These are phyloP conservation scores for Spilosoma lubricipeda DNA, from an alignment of 2,888 invertebrate genomes.

Conservation along the genomic window DNA sequence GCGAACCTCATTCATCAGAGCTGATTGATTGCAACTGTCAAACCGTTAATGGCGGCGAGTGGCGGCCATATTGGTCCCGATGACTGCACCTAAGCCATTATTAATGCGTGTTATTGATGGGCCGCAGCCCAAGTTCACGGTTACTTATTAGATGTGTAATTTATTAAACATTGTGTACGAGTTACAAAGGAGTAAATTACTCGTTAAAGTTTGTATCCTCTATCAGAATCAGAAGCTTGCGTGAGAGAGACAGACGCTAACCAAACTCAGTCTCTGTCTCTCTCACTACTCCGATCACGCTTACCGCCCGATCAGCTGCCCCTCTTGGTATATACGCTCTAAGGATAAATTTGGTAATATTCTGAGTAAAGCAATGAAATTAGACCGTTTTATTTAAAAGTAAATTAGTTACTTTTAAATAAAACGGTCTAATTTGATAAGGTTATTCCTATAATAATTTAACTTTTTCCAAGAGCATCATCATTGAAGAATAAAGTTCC, in stretches of 20 bases:
- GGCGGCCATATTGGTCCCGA: slow-evolving; percentile 75
- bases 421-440: not conserved
- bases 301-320: too few species aligned
- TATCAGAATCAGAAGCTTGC: too few species aligned
- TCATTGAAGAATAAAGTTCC: not conserved
- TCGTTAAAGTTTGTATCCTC: slow-evolving; percentile 61
- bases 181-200: slow-evolving; percentile 67
- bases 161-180: slow-evolving; percentile 72
- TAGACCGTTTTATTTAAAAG: too few species aligned
- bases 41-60: slow-evolving; percentile 82
- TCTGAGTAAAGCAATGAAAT: not conserved
- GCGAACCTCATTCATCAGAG: slow-evolving; percentile 82
- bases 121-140: slow-evolving; percentile 76
- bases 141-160: slow-evolving; percentile 78
- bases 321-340: too few species aligned
- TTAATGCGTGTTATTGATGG: slow-evolving; percentile 82
- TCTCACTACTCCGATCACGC: too few species aligned
- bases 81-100: slow-evolving; percentile 80
- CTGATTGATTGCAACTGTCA: slow-evolving; percentile 86
- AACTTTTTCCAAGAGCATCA: not conserved
- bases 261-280: too few species aligned
- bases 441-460: not conserved
- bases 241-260: too few species aligned
- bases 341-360: not conserved
- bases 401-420: too few species aligned